Base-by-base conservation (phyloP, 1,140 invertebrate genomes). In the Drosophila saltans region DNA sequence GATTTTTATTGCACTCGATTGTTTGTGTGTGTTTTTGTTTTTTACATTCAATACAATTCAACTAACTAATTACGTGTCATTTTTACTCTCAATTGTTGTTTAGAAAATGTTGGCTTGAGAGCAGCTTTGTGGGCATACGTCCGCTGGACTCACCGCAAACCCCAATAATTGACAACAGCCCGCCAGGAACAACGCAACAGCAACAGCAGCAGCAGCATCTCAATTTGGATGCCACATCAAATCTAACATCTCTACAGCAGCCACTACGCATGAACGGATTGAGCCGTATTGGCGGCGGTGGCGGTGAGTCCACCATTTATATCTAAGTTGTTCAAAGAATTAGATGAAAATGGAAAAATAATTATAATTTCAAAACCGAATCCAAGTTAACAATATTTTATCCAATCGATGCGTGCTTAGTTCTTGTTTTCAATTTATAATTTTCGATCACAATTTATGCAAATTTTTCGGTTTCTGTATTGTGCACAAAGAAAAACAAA, bases 81-180 rank as follows among this genome's bases (percentile, higher is more conserved):
- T 65, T 33, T 21, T 33, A 16, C 10, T 11, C 9, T 33, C 10
- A 2, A 33, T 21, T 59, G 9, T 7, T 55, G 40, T 24, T 16
- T 68, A 92, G 91, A 78, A 92, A 91, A 75, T 97, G 96, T 91
- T 98, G 97, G 97, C 94, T 98, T 91, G 97, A 98, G 92, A 97
- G 96, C 93, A 97, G 96, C 69, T 98, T 98, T 93, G 97, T 98
- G 72, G 95, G 97, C 72, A 96, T 95, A 76, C 95, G 96, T 80
- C 97, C 96, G 6, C 93, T 97, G 80, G 96, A 97, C 72, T 97
- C 96, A 41, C 97, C 96, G 10, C 96, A 96, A 92, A 97, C 96
- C 68, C 96, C 96, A 33, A 93, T 96, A 70, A 95, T 94, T 57
- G 93, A 94, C 61, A 82, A 60, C 39, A 78, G 70, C 30, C 71